Evolutionary conservation across 2,113 vertebrate genomes (phyloP), one percentile per base, ranked within the genome.

Genomic region (Mobula birostris): DNA sequence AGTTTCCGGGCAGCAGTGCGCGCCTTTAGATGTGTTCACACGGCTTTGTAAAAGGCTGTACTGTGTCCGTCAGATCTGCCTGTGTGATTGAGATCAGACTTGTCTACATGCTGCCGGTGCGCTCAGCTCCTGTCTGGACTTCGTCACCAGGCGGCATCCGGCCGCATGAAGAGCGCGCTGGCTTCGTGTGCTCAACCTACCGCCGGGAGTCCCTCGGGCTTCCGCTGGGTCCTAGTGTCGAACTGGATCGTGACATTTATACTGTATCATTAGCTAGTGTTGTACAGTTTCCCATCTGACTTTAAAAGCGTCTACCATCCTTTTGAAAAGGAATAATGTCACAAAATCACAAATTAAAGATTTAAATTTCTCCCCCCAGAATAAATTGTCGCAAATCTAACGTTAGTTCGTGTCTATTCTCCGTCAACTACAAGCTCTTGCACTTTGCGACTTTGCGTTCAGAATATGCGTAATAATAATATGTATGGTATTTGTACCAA

Each of bases 101-200:
- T 40, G 78, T 17, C 74, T 36, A 15, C n/a, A 8, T 80, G 79
- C 32, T 82, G 79, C n/a, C 40, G 21, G 11, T 12, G 48, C n/a
- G 85, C 58, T 66, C 11, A 32, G 58, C 85, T 88, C 85, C 58
- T 32, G 27, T 32, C 85, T 91, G 88, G 88, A 91, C 63, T 68
- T 70, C 40, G 63, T 91, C 88, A 91, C 66, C 66, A 70, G 63
- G 61, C 88, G 56, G 83, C 83, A 87, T 87, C 83, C 83, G 56
- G 83, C 83, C 83, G 83, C 83, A 87, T 14, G 48, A 24, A 87
- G 48, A 48, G 82, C 82, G 82, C 82, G 56, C 5, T 87, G 56
- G 83, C 32, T 91, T 90, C 87, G 87, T 90, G 87, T 66, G 87
- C 63, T 32, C 87, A 90, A 66, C 88, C 61, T 36, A 70, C 88